Percentiles rank a stretch among this genome's conserved stretches.
These are phyloP conservation scores for Drosophila burlai DNA, from an alignment of 1,140 invertebrate species.

Conservation along the genomic window DNA sequence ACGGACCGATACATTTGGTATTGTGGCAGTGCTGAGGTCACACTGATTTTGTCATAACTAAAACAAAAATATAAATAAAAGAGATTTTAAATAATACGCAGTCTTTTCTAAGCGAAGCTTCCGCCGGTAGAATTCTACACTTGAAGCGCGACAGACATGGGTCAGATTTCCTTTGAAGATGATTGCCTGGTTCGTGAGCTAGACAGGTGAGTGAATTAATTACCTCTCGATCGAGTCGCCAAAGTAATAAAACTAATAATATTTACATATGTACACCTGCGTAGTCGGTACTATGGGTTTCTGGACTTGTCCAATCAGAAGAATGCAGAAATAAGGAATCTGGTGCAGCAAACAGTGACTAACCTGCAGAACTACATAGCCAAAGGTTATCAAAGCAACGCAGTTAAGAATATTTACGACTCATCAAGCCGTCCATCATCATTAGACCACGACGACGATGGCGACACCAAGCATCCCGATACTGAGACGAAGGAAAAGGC, in stretches of 20 bases:
- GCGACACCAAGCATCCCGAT: slow-evolving; percentile 21
- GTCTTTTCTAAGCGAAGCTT: background rate
- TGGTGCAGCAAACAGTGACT: slow-evolving; percentile 59
- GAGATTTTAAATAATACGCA: slow-evolving; percentile 29
- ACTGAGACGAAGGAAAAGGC: slow-evolving; percentile 4
- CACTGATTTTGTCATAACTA: slow-evolving; percentile 20
- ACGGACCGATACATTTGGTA: background rate
- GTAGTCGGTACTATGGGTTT: slow-evolving; percentile 67
- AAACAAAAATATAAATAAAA: slow-evolving; percentile 35
- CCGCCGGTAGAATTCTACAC: background rate
- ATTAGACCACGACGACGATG: slow-evolving; percentile 6
- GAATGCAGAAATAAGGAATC: slow-evolving; percentile 41
- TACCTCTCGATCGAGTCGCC: background rate
- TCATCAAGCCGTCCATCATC: slow-evolving; percentile 3
- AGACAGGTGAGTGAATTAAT: slow-evolving; percentile 27
- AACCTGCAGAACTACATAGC: slow-evolving; percentile 61
- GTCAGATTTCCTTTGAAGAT: slow-evolving; percentile 28
- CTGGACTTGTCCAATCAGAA: slow-evolving; percentile 60
- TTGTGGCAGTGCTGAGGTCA: background rate
- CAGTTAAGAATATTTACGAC: slow-evolving; percentile 3
- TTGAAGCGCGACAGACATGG: slow-evolving; percentile 17
- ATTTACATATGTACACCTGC: background rate
- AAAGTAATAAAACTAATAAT: slow-evolving; percentile 4
- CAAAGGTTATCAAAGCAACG: slow-evolving; percentile 10
- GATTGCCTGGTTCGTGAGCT: slow-evolving; percentile 37